A percentile compares a stretch with the other conserved stretches of the same genome.
Evolutionary conservation across 2,888 invertebrate species (phyloP).

Genomic region (Andrena dorsata): DNA sequence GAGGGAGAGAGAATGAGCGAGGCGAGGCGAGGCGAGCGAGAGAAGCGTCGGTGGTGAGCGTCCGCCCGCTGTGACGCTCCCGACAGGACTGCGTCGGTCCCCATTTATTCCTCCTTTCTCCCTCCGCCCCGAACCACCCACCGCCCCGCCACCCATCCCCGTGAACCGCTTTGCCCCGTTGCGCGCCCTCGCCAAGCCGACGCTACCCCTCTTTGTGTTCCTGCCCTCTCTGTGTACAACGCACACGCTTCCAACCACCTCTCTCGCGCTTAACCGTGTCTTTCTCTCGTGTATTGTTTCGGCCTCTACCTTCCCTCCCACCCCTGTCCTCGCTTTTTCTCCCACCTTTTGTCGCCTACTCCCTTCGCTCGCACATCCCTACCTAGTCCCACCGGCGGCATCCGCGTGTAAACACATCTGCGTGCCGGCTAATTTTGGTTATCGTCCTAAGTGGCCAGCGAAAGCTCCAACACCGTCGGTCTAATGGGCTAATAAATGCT

Average conservation of each 20-base stretch:
- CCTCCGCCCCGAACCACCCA: constrained; percentile 54
- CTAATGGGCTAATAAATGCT: constrained; percentile 31
- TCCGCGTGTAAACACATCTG: constrained; percentile 69
- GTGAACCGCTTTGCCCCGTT: constrained; percentile 27
- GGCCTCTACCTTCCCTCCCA: constrained; percentile 5
- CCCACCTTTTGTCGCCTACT: neutral
- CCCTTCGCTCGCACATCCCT: neutral
- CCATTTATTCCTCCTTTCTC: constrained; percentile 74
- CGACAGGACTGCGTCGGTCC: constrained; percentile 83
- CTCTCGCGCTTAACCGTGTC: neutral
- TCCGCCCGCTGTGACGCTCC: constrained; percentile 84
- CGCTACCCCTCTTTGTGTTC: constrained; percentile 55
- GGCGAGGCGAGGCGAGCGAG: constrained; percentile 73
- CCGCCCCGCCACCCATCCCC: constrained; percentile 48
- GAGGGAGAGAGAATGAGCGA: constrained; percentile 72
- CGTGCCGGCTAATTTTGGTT: constrained; percentile 69
- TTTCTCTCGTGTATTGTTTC: constrained; percentile 3
- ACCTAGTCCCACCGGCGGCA: neutral
- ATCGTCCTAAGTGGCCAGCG: constrained; percentile 40
- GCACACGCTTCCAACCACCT: constrained; percentile 36
- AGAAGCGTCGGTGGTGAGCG: constrained; percentile 81
- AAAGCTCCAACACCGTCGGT: constrained; percentile 22
- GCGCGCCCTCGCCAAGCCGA: constrained; percentile 26
- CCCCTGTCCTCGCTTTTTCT: neutral
- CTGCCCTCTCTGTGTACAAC: constrained; percentile 53